phyloP scores from a whole-genome alignment of 2,113 vertebrate genomes.

The Hydrolagus affinis region DNA sequence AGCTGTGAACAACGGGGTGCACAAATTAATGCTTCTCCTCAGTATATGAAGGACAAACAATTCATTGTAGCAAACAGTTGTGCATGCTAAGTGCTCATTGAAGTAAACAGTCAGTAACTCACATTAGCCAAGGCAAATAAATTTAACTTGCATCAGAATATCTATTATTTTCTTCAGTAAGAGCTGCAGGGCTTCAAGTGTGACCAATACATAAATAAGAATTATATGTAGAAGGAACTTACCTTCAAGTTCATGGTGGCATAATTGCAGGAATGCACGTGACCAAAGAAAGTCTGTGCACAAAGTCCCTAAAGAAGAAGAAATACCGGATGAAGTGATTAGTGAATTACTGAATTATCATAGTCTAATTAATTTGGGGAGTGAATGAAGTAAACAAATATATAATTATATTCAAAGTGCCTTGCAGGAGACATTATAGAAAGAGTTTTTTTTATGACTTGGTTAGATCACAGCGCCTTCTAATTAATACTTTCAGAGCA shows the following conservation, averaged over 20 bases:
- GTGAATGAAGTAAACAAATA: neutral
- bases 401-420: conserved; percentile 7
- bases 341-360: neutral
- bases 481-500: neutral
- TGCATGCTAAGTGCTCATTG: conserved; percentile 19
- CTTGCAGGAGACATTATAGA: neutral
- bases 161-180: neutral
- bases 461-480: neutral
- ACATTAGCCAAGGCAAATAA: neutral
- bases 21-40: neutral
- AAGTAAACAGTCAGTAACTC: neutral
- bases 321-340: conserved; percentile 32
- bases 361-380: neutral
- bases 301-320: conserved; percentile 45
- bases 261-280: conserved; percentile 63
- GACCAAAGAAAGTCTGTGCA: conserved; percentile 61
- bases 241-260: conserved; percentile 53
- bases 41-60: neutral
- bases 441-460: neutral
- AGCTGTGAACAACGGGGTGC: conserved; percentile 7
- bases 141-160: neutral
- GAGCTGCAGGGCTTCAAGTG: neutral
- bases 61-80: conserved; percentile 3
- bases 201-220: neutral
- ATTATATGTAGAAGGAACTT: neutral